Evolutionary conservation across 2,113 vertebrate genomes (phyloP), one percentile per base, ranked within the genome.

Genomic region (Crotalus tigris): DNA sequence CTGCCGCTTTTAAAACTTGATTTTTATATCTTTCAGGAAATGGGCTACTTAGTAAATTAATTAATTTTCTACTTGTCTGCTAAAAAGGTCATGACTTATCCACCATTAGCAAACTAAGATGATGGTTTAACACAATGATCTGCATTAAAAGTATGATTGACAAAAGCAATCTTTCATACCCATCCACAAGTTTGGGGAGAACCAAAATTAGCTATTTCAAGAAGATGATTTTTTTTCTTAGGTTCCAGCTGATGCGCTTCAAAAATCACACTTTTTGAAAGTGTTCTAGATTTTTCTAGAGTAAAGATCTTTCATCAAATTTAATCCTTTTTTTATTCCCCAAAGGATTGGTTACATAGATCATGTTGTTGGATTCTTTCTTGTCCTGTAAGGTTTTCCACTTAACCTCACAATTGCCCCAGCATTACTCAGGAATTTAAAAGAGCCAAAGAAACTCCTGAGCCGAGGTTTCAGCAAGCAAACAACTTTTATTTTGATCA

Each of bases 131-230:
- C 57, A 94, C 93, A 94, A 39, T 91, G 92, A 92, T 29, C 1
- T 0, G 46, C 95, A 85, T 95, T 96, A 91, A 95, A 92, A 95
- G 2, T 95, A 21, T 94, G 92, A 94, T 90, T 95, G 93, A 94
- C 92, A 96, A 92, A 95, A 92, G 91, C 92, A 89, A 94, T 94
- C 88, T 21, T 86, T 94, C 85, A 29, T 7, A 0, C 0, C 55
- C 58, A 26, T 17, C 0, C 0, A 54, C 55, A 33, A 91, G 95
- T 95, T 90, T 87, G 59, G 29, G 29, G n/a, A 94, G 26, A 24
- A 8, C 44, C 94, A 93, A 59, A 95, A 46, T 29, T 91, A 57
- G 88, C 75, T 93, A 21, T 55, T 39, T 85, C n/a, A 39, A 29
- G 49, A 4, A 53, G 26, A 89, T 93, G 90, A 58, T 21, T 93